Evolutionary conservation across 2,797 vertebrate genomes (phyloP).

Genomic region (Echeneis naucrates): DNA sequence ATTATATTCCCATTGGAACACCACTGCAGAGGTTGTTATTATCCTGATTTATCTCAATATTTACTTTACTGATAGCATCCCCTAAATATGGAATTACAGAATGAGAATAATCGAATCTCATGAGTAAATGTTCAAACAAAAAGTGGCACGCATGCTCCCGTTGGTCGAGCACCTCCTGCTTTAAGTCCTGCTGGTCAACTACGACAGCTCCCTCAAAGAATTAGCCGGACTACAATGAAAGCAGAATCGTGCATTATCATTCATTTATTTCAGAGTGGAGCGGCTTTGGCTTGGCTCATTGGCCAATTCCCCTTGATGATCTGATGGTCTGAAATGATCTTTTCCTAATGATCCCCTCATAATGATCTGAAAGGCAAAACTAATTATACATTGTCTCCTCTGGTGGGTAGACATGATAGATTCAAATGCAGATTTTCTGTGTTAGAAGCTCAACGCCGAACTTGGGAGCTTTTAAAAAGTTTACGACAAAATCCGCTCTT

Average conservation of each 20-base stretch:
- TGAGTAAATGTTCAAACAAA: conserved; percentile 47
- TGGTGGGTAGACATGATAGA: background rate
- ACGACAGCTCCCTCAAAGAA: conserved; percentile 44
- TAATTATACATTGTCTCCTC: conserved; percentile 33
- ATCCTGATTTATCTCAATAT: conserved; percentile 54
- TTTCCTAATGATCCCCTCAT: conserved; percentile 63
- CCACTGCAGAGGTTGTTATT: conserved; percentile 40
- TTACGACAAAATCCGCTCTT: background rate
- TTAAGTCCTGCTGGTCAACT: conserved; percentile 20
- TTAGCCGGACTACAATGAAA: conserved; percentile 35
- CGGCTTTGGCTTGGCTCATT: conserved; percentile 60
- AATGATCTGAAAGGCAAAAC: conserved; percentile 56
- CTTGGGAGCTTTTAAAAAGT: background rate
- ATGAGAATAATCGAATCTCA: conserved; percentile 47
- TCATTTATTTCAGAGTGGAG: conserved; percentile 62
- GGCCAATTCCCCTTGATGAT: conserved; percentile 48
- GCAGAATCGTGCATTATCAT: conserved; percentile 44
- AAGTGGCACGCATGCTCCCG: conserved; percentile 2
- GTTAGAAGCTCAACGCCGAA: background rate
- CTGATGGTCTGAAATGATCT: conserved; percentile 67
- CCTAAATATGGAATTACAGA: conserved; percentile 44
- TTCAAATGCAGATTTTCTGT: background rate
- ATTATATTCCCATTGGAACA: conserved; percentile 40
- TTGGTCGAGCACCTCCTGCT: conserved; percentile 13
- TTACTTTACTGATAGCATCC: conserved; percentile 54